phyloP scores from a whole-genome alignment of 2,888 invertebrate genomes.

The Muschampia plurimacula region DNA sequence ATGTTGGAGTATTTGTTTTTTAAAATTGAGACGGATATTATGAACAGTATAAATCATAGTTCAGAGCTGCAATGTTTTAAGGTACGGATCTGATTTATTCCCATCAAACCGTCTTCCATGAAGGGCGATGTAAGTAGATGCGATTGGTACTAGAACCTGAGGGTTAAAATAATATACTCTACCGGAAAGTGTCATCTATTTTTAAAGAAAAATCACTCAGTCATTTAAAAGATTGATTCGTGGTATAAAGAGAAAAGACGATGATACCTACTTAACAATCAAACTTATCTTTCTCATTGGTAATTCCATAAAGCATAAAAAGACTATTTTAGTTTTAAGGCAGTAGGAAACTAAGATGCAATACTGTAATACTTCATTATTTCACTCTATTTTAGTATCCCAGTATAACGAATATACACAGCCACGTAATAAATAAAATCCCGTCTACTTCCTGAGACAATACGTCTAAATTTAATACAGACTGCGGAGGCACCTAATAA shows the following conservation, averaged over 20 bases:
- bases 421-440: conserved; percentile 33
- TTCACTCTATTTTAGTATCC: conserved; percentile 4
- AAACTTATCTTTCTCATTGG: no score
- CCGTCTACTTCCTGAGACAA: conserved; percentile 33
- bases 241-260: neutral
- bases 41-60: neutral
- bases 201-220: no score
- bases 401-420: conserved; percentile 5
- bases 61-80: neutral
- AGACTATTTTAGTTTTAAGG: neutral
- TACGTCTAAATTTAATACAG: conserved; percentile 37
- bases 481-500: conserved; percentile 31
- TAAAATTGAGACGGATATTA: neutral
- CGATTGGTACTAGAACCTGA: no score
- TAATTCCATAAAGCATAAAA: neutral
- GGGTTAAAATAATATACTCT: no score
- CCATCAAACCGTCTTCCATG: neutral
- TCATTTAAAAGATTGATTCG: no score
- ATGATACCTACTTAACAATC: no score
- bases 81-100: neutral
- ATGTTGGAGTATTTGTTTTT: neutral
- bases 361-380: conserved; percentile 10
- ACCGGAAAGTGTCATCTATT: no score
- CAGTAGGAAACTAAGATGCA: neutral
- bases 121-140: no score